Evolutionary conservation across 2,888 invertebrate species (phyloP).

Genomic region (Apodemia duryi): DNA sequence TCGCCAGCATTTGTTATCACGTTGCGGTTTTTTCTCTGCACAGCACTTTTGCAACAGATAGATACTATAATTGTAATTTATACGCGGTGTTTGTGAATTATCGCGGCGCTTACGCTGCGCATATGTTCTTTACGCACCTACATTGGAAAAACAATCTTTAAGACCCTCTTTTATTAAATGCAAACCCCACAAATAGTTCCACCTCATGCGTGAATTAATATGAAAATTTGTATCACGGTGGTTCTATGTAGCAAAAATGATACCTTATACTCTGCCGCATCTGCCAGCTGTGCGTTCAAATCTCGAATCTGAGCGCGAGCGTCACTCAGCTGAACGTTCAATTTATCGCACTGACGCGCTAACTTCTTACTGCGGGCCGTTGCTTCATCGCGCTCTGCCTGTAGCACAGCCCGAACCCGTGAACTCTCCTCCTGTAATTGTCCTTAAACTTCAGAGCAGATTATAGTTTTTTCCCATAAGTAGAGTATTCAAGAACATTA

Average conservation of each 20-base stretch:
- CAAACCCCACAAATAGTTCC: not conserved
- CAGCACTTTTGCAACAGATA: no score
- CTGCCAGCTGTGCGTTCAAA: constrained; percentile 90
- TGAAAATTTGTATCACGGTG: not conserved
- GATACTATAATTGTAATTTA: no score
- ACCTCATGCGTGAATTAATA: no score
- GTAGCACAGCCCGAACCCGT: constrained; percentile 68
- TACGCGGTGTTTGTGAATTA: no score
- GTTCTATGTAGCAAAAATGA: not conserved
- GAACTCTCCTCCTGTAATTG: constrained; percentile 60
- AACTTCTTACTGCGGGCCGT: constrained; percentile 86
- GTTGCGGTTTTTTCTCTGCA: no score
- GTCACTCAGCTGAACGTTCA: constrained; percentile 88
- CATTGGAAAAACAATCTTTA: no score
- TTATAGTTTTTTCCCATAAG: not conserved
- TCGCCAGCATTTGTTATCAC: no score
- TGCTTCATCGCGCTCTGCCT: constrained; percentile 85
- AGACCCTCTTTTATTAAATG: no score
- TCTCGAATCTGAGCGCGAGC: constrained; percentile 90
- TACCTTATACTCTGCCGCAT: constrained; percentile 93
- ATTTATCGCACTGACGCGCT: constrained; percentile 89
- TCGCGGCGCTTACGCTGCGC: no score
- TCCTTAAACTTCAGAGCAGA: not conserved
- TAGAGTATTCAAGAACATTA: no score
- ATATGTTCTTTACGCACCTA: no score